Evolutionary conservation across 2,888 invertebrate genomes (phyloP), one percentile per base, ranked within the genome.

Genomic region (Synergus itoensis): DNA sequence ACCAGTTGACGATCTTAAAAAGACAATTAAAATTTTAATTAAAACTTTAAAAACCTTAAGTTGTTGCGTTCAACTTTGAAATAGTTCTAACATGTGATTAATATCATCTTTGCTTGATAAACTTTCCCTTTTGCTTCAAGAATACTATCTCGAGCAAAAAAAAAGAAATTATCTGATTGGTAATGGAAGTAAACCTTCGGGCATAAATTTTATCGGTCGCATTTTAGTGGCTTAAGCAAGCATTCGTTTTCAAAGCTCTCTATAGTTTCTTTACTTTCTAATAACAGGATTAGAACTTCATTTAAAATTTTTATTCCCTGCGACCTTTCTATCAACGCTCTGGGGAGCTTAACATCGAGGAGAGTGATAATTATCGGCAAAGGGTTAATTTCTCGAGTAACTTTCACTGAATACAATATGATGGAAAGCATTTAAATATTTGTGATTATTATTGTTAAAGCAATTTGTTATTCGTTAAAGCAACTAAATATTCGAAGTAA

Each of bases 251-350:
- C n/a, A 40, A n/a, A 40, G 41, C 40, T 67, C 40, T 67, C 65
- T 28, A 28, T 67, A 41, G 65, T 67, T 67, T 67, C 65, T 18
- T 16, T 21, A 67, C 65, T 67, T 67, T 67, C 65, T 67, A 67
- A 64, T 64, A 41, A 36, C 64, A 64, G 18, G 64, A 64, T 18
- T 21, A 43, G 18, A 43, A 67, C 4, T 43, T 5, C 43, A 43
- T 41, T 67, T 43, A 18, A 45, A 43, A 45, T 67, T 67, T 18
- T 43, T 67, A 41, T 45, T 43, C 64, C 18, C 0, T 40, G 65
- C 43, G 65, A 67, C 43, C 65, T 67, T 40, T 67, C 43, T 67
- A 67, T 67, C 65, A 67, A 41, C 41, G 65, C 65, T 41, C 43
- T 36, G 16, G 41, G 43, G 9, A 7, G 40, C 41, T 65, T 65